Conservation (phyloP, 2,888 invertebrate genomes). For the Aphodius sticticus region DNA sequence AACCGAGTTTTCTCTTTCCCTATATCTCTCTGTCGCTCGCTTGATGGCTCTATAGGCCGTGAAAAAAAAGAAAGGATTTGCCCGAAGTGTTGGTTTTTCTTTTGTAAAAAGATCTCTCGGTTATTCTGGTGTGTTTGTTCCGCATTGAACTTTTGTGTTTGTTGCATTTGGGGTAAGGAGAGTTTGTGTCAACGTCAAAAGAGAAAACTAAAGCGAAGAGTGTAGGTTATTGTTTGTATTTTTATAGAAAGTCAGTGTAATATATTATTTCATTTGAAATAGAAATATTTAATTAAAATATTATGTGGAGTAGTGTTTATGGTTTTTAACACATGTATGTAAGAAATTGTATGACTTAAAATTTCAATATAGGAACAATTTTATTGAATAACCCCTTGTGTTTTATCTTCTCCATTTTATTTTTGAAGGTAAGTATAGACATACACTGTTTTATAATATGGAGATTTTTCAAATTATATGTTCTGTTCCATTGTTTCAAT, state of each 20-base stretch:
- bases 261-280: constrained; percentile 35
- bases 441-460: neutral
- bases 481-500: no score
- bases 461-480: no score
- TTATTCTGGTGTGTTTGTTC: constrained; percentile 9
- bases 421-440: neutral
- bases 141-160: constrained; percentile 8
- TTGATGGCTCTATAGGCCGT: neutral
- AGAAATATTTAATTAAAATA: constrained; percentile 34
- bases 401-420: neutral
- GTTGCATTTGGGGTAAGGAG: neutral
- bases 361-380: constrained; percentile 40
- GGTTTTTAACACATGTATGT: constrained; percentile 37
- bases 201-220: constrained; percentile 26
- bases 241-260: constrained; percentile 39
- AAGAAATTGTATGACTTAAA: constrained; percentile 39
- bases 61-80: neutral
- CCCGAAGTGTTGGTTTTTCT: neutral
- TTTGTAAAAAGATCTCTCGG: neutral
- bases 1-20: neutral
- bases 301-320: constrained; percentile 37
- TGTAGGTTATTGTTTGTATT: constrained; percentile 37
- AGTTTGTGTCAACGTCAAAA: neutral
- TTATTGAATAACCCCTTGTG: constrained; percentile 32
- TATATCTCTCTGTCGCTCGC: neutral